These are phyloP conservation scores for Halichoerus grypus DNA, from an alignment of 2,113 vertebrate genomes.

Conservation along the genomic window DNA sequence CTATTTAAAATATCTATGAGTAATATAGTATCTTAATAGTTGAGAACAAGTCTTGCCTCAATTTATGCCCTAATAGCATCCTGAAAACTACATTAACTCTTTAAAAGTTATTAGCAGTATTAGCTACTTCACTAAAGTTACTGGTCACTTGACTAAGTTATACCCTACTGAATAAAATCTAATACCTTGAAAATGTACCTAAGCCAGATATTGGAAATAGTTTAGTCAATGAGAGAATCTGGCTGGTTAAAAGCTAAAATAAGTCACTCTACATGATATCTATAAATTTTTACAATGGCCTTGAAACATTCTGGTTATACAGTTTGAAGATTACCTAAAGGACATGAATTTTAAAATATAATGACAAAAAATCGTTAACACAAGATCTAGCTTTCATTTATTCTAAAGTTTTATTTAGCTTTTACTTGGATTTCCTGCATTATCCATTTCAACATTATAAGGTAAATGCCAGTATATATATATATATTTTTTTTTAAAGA, in stretches of 20 bases:
- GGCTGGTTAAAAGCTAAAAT: conserved; percentile 52
- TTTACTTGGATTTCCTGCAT: conserved; percentile 58
- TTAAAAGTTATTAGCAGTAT: conserved; percentile 27
- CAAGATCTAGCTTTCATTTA: conserved; percentile 49
- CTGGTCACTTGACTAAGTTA: conserved; percentile 18
- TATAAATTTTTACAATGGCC: conserved; percentile 18
- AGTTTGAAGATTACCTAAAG: neutral
- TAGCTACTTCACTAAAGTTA: conserved; percentile 55
- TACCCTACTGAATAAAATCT: conserved; percentile 35
- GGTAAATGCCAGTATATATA: neutral
- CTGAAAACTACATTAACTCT: conserved; percentile 50
- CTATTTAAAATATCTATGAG: conserved; percentile 45
- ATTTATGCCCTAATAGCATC: neutral
- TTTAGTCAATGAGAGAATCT: conserved; percentile 22
- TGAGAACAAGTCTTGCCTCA: neutral
- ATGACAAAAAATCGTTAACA: conserved; percentile 21
- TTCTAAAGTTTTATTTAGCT: conserved; percentile 39
- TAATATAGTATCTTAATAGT: neutral
- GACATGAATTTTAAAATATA: conserved; percentile 46
- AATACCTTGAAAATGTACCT: conserved; percentile 23
- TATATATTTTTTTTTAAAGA: neutral
- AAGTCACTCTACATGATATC: conserved; percentile 35
- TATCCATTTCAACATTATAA: conserved; percentile 43
- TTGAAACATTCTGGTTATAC: conserved; percentile 44
- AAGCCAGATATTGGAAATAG: conserved; percentile 33